A percentile compares a stretch with the other conserved stretches of the same genome.
phyloP scores from a whole-genome alignment of 2,888 invertebrate species.

The Copidosoma aretas region DNA sequence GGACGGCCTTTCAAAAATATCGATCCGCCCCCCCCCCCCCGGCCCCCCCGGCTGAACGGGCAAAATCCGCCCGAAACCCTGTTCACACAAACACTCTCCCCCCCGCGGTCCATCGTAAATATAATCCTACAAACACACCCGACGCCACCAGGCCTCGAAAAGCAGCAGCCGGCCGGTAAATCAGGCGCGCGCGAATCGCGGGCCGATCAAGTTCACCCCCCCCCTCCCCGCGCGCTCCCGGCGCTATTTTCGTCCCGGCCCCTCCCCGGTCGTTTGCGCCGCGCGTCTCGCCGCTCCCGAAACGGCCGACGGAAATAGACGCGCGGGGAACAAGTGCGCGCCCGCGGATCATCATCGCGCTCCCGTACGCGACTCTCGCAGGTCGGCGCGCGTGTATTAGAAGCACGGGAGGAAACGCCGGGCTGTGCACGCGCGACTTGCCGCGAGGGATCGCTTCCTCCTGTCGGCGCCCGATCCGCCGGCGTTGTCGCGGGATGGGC shows the following conservation, averaged over 20 bases:
- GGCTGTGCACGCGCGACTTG: constrained; percentile 14
- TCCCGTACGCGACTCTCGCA: no score
- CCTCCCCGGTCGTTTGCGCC: not conserved
- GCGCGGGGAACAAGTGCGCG: no score
- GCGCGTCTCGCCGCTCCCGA: not conserved
- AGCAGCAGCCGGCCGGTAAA: not conserved
- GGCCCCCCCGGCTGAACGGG: no score
- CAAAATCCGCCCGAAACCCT: no score
- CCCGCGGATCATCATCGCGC: no score
- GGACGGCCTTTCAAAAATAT: no score
- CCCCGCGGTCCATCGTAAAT: no score
- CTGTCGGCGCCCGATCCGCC: constrained; percentile 3
- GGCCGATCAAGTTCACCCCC: constrained; percentile 7
- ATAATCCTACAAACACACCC: no score
- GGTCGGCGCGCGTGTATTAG: no score
- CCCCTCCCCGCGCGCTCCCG: not conserved
- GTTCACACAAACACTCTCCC: no score
- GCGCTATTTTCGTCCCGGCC: not conserved
- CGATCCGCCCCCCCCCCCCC: no score
- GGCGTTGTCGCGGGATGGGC: not conserved
- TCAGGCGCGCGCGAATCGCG: not conserved
- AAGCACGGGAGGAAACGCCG: constrained; percentile 7
- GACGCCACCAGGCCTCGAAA: no score
- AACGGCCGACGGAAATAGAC: not conserved
- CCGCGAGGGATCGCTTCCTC: constrained; percentile 22